Percentiles rank a stretch among this genome's conserved stretches.
Conservation (phyloP, 2,113 vertebrate species). For the Notiomystis cincta region DNA sequence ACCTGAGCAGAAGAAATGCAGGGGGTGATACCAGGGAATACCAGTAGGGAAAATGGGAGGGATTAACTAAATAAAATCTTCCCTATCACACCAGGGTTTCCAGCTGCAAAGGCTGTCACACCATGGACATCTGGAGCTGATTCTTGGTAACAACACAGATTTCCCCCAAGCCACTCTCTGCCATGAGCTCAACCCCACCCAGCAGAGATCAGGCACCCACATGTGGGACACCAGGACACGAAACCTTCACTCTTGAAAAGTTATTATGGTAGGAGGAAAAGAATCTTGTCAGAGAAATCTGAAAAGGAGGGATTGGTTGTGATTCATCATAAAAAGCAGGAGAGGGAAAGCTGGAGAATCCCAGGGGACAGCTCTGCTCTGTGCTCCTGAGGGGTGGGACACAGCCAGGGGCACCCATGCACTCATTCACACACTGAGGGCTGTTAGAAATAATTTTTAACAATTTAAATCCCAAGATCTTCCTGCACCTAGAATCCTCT, state of each 20-base stretch:
- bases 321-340: neutral
- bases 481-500: neutral
- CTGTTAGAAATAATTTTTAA: neutral
- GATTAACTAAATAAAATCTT: neutral
- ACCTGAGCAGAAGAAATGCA: neutral
- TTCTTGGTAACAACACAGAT: too few species aligned
- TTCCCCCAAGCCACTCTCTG: neutral
- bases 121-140: too few species aligned
- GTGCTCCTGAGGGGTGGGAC: neutral
- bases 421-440: neutral
- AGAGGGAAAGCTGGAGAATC: neutral
- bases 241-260: neutral
- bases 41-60: neutral
- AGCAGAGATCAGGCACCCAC: neutral
- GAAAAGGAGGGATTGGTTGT: neutral
- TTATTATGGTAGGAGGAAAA: neutral
- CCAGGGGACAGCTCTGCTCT: neutral
- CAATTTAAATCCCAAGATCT: neutral
- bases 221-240: fast-evolving
- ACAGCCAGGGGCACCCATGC: neutral
- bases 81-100: neutral
- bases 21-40: neutral
- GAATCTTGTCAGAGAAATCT: neutral
- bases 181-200: fast-evolving
- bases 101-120: neutral